Base-by-base conservation (phyloP, 2,888 invertebrate genomes). In the Caenorhabditis uteleia region DNA sequence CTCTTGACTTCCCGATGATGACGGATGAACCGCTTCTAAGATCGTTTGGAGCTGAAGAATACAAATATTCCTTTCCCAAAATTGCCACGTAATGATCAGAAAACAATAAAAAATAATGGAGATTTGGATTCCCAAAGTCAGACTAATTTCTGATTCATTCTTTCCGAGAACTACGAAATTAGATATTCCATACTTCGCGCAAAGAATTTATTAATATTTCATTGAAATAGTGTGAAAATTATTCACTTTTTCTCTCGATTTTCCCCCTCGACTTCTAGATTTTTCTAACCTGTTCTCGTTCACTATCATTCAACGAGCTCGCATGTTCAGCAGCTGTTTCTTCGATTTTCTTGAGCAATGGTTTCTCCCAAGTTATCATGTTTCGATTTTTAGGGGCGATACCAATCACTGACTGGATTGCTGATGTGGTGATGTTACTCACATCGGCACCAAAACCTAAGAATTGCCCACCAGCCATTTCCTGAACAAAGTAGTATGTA, bases 361-460 rank as follows among this genome's bases (percentile, higher is more conserved):
- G 82, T 54, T 82, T 82, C 54, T 82, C 82, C 82, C 82, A 82
- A 31, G 74, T 77, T 67, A 82, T 79, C 81, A 82, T 79, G 65
- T 80, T 79, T 27, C 82, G 72, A 46, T 82, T 80, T 47, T 77
- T 77, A n/a, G 79, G 77, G 2, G 78, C 76, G 16, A 80, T 71
- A 75, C 79, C 81, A 33, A 79, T 78, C 6, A 79, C 80, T 12
- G 76, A 77, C 47, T 82, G 78, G 27, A 82, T 79, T n/a, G 82
- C 82, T 18, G 79, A 75, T 2, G 78, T 77, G 12, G 82, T 75
- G 56, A 82, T 82, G 59, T 82, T 82, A 31, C 79, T 75, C 8
- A 82, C 77, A 44, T 82, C 82, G 1, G 80, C 82, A 27, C 82
- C 82, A 49, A 82, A 82, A 2, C 82, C 80, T 5, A 81, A 71